Conservation (phyloP, 2,113 vertebrate genomes). For the Pangasianodon gigas region DNA sequence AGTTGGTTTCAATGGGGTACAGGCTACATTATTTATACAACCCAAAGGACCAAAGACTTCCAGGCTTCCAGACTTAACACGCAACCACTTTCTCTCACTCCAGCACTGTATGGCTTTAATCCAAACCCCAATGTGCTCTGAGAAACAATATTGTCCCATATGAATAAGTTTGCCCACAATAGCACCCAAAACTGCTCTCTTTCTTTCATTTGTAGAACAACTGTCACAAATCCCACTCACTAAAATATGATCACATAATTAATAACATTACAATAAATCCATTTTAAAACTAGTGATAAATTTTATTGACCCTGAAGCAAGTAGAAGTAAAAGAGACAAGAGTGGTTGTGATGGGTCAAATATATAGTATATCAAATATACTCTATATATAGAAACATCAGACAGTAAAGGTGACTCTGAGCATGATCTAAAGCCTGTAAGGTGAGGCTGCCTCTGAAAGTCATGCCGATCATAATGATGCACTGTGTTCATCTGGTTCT, state of each 20-base stretch:
- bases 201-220: not conserved
- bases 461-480: conserved; percentile 45
- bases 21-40: conserved; percentile 43
- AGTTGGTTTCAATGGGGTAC: conserved; percentile 38
- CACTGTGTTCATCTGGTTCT: conserved; percentile 43
- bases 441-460: conserved; percentile 49
- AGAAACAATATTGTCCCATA: conserved; percentile 16
- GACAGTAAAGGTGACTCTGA: conserved; percentile 47
- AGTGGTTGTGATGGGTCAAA: conserved; percentile 31
- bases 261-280: not conserved
- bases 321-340: not conserved
- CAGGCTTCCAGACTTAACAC: conserved; percentile 32
- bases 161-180: not conserved
- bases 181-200: not conserved
- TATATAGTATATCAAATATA: too few relatives aligned
- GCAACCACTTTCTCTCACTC: conserved; percentile 17
- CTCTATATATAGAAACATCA: too few relatives aligned
- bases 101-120: not conserved
- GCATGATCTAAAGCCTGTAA: conserved; percentile 32
- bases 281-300: not conserved
- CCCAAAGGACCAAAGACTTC: conserved; percentile 36
- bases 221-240: not conserved
- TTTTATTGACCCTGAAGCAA: not conserved
- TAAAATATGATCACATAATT: not conserved
- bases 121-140: not conserved